Evolutionary conservation across 1,140 invertebrate species (phyloP), one percentile per base, ranked within the genome.

Genomic region (Acromyrmex charruanus): DNA sequence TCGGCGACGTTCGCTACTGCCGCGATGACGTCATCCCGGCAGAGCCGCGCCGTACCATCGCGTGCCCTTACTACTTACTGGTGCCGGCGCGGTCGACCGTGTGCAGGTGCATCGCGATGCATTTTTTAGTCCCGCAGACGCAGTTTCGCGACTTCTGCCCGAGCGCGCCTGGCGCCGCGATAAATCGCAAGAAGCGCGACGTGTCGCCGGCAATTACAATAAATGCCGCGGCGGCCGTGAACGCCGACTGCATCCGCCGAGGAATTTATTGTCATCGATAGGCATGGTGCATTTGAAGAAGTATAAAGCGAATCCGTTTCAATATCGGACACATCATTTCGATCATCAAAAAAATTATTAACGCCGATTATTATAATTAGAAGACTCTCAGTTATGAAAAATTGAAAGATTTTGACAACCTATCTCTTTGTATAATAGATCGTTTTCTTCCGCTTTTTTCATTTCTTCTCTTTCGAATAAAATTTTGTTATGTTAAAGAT

Each of bases 1-100:
- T 77, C 89, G 89, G 75, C 18, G 49, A n/a, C 31, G 49, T 51
- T 90, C 92, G 92, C 28, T 68, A 18, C n/a, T 74, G 87, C 61
- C 59, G 65, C 31, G 66, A 18, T 90, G 90, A 91, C 90, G 90
- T 91, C 89, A 90, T 90, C 72, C 69, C 90, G 93, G 25, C 58
- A 25, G 39, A 91, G 94, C 18, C 68, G 55, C 55, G 39, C 92
- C 93, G 94, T 94, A 94, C 94, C 93, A 95, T 95, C 93, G 94
- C 94, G 93, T 94, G 94, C 88, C 90, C 90, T 90, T 94, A 95
- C 94, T 94, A 95, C 94, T 94, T 94, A 95, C 94, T 93, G 91
- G 87, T 90, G 92, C 91, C 90, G 44, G 92, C 89, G 91, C 91
- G 88, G 92, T 87, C 90, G 89, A 72, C 91, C 3, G 88, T 90